Evolutionary conservation across 2,113 vertebrate species (phyloP), one percentile per base, ranked within the genome.

Genomic region (Pluvialis apricaria): DNA sequence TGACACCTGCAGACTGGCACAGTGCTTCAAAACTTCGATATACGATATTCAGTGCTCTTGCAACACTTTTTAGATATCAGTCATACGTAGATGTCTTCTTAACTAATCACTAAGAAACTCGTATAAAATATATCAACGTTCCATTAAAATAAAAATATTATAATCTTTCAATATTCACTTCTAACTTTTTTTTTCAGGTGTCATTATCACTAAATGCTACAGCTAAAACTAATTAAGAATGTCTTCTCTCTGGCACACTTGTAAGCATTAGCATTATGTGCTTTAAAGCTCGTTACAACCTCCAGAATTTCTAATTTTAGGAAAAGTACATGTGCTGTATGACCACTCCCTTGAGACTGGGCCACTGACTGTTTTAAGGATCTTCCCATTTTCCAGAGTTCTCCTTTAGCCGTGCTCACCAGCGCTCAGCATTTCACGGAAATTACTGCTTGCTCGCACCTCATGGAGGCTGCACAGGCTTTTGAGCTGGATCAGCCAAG

Each of bases 1-100:
- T 60, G 97, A 97, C 98, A 98, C 96, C 98, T 98, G 97, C 97
- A 97, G 92, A 40, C 79, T 64, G 79, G 68, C 68, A 92, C 36
- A 66, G 87, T 32, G 91, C 95, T 96, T 86, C 79, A 40, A 69
- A 83, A 86, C 97, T 93, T 68, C 82, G 62, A 38, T 38, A 40
- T 40, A 61, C 90, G 94, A 75, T 47, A 68, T 11, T 55, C 57
- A 16, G 71, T 47, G 58, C 86, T 89, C 91, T 68, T 93, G 95
- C 88, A 70, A 32, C 71, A 15, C 73, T 79, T 73, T 94, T 96
- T 69, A 96, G 97, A 73, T 49, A 82, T 83, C 95, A 93, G 82
- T 95, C 86, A 91, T 47, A 83, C 81, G 57, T 5, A 90, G 84
- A 83, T 11, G 82, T 49, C 88, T 29, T 91, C 75, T 60, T 60